phyloP scores from a whole-genome alignment of 2,888 invertebrate species.

The Agrochola macilenta region DNA sequence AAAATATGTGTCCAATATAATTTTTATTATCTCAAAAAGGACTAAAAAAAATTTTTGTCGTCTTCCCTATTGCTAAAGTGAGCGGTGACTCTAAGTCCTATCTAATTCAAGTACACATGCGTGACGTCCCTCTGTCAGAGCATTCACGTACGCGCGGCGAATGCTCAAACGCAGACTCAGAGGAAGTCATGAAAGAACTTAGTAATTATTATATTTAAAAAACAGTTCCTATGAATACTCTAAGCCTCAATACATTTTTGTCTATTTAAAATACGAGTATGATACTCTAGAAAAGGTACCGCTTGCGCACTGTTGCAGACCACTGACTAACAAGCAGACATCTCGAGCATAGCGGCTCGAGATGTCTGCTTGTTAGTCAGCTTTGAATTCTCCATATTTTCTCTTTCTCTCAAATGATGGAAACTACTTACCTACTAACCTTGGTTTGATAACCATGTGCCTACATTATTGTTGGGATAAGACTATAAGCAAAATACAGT shows the following conservation, averaged over 20 bases:
- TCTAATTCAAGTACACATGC: not conserved
- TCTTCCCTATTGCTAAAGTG: not conserved
- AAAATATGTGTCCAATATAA: no score
- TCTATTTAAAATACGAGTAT: not conserved
- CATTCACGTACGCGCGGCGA: not conserved
- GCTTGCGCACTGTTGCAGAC: constrained; percentile 19
- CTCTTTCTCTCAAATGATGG: not conserved
- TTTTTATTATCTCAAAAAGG: no score
- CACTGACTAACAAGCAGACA: constrained; percentile 35
- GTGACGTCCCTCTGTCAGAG: not conserved
- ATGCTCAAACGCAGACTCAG: not conserved
- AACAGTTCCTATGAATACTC: not conserved
- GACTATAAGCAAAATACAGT: not conserved
- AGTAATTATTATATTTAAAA: not conserved
- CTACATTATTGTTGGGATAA: not conserved
- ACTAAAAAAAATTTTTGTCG: no score
- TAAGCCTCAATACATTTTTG: not conserved
- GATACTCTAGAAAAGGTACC: constrained; percentile 1
- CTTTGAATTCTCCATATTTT: constrained; percentile 14
- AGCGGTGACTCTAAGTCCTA: not conserved
- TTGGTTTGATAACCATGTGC: not conserved
- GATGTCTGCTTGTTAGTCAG: no score
- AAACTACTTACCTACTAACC: not conserved
- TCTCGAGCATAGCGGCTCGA: no score
- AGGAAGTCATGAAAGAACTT: not conserved